phyloP scores from a whole-genome alignment of 1,140 invertebrate genomes.

The Neodiprion fabricii region DNA sequence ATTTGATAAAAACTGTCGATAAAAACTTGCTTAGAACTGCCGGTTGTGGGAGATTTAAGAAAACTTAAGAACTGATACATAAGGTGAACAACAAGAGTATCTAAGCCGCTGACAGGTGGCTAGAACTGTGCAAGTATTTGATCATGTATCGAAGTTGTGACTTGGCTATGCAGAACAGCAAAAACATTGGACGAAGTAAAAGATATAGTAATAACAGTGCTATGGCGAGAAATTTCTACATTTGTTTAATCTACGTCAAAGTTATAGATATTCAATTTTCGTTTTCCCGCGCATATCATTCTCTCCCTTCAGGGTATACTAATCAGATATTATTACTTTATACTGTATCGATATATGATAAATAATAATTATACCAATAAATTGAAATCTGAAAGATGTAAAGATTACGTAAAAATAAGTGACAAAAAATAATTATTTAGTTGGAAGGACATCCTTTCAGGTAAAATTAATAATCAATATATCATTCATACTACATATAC shows the following conservation, averaged over 20 bases:
- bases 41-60: too few species aligned
- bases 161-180: slow-evolving; percentile 21
- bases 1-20: too few species aligned
- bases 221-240: slow-evolving; percentile 18
- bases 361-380: slow-evolving; percentile 20
- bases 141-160: slow-evolving; percentile 11
- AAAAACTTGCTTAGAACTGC: too few species aligned
- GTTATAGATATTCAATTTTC: neutral
- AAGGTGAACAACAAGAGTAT: too few species aligned
- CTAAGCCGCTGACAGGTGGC: too few species aligned
- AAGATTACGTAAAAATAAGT: neutral
- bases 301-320: slow-evolving; percentile 34
- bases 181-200: slow-evolving; percentile 20
- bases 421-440: slow-evolving; percentile 41
- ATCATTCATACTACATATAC: too few species aligned
- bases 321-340: slow-evolving; percentile 14
- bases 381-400: too few species aligned
- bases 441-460: neutral
- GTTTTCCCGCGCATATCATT: slow-evolving; percentile 40
- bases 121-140: too few species aligned
- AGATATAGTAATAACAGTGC: slow-evolving; percentile 20
- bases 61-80: too few species aligned
- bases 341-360: slow-evolving; percentile 17
- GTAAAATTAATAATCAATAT: neutral
- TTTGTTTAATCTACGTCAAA: neutral